Base-by-base conservation (phyloP, 2,888 invertebrate genomes). In the Schrankia costaestrigalis region DNA sequence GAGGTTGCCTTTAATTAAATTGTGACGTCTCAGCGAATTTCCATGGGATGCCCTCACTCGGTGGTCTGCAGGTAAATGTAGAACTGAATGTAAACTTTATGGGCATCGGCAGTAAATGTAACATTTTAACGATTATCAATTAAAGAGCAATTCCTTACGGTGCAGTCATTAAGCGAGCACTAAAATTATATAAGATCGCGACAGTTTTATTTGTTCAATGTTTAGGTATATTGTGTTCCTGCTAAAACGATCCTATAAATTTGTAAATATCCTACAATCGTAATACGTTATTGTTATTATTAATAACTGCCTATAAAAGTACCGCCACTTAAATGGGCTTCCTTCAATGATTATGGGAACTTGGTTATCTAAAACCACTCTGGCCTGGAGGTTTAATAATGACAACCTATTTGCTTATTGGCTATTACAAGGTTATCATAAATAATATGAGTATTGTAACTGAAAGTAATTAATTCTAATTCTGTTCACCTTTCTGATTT, bases 21-120 rank as follows among this genome's bases (percentile, higher is more conserved):
- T 84, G 79, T 84, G 77, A 79, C 85, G 82, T 79, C 72, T 78
- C 72, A 84, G 77, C 83, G 83, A 82, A 83, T 83, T 75, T 76
- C 66, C 63, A 54, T 56, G 41, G 41, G 55, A 43, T 56, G 30
- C 41, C 24, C 67, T 45, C 61, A 26, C 58, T 58, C 46, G 84
- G 85, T 82, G 85, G 83, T 83, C 84, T 46, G 35, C 57, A 58
- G 55, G 63, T 68, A 65, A 62, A 53, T 49, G 48, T 63, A 63
- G 56, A 61, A 54, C 54, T 58, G 47, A 53, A 55, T 53, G 54
- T 57, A 52, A 55, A 53, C 58, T 72, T 70, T 72, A 76, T 66
- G 61, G 41, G 57, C 41, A 46, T 50, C 53, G 53, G 57, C 55
- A 59, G 57, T 76, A 71, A 74, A 74, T 55, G 66, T 61, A 61